Evolutionary conservation across 2,797 vertebrate genomes (phyloP).

Genomic region (Neoniphon sammara): DNA sequence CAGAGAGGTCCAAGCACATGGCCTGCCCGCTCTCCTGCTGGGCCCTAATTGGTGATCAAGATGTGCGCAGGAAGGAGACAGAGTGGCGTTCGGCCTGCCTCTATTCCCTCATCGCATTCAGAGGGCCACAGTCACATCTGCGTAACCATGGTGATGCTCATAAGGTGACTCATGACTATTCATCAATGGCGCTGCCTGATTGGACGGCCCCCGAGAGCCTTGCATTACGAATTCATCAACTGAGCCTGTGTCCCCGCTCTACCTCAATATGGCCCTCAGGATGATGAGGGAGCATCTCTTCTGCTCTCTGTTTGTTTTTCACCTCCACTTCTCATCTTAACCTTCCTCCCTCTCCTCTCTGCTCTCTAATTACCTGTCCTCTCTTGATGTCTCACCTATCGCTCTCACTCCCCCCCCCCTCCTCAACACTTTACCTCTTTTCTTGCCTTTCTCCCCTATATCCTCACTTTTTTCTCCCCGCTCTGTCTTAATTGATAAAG

Average conservation of each 20-base stretch:
- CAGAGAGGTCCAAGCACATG: conserved; percentile 33
- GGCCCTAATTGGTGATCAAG: conserved; percentile 76
- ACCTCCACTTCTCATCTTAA: conserved; percentile 35
- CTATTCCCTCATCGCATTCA: conserved; percentile 76
- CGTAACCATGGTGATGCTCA: conserved; percentile 80
- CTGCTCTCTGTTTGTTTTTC: conserved; percentile 60
- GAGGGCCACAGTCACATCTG: conserved; percentile 75
- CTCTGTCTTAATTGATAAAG: conserved; percentile 40
- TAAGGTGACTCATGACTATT: conserved; percentile 84
- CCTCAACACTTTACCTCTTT: conserved; percentile 1
- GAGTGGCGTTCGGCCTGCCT: conserved; percentile 69
- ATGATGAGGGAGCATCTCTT: conserved; percentile 55
- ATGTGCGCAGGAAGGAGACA: conserved; percentile 71
- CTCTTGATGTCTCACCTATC: conserved; percentile 29
- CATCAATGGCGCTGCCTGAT: conserved; percentile 76
- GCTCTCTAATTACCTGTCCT: conserved; percentile 56
- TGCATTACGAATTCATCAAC: conserved; percentile 71
- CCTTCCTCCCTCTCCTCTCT: conserved; percentile 12
- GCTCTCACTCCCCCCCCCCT: not conserved
- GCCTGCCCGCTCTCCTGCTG: conserved; percentile 54
- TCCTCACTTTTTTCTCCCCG: not conserved
- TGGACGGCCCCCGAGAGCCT: conserved; percentile 73
- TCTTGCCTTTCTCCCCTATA: not conserved
- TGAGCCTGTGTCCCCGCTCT: conserved; percentile 63
- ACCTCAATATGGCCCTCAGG: conserved; percentile 58